Evolutionary conservation across 1,140 invertebrate species (phyloP), one percentile per base, ranked within the genome.

Genomic region (Reticulitermes speratus): DNA sequence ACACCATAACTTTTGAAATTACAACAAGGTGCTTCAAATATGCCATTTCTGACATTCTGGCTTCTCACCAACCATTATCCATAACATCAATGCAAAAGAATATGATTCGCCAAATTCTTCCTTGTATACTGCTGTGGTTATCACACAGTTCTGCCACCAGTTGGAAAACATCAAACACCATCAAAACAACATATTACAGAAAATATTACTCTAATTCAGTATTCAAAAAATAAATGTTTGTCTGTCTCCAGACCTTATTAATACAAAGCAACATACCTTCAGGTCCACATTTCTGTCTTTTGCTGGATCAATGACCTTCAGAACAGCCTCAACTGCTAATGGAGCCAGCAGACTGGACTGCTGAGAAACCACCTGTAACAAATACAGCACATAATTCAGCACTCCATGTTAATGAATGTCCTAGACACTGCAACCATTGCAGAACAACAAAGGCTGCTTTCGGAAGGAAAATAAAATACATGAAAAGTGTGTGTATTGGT

Each of bases 301-400:
- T n/a, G 90, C 89, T 55, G 94, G 94, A 90, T 95, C 94, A 86
- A 95, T 93, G 88, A 99, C 96, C 91, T 96, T 96, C 83, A 99
- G 93, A 65, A 99, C 98, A 87, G 99, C 98, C 91, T 99, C 96
- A 0, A 99, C 99, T 88, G 99, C 98, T 89, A 99, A 95, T 38
- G 99, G 98, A 38, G 98, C 98, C 87, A 99, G 91, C 82, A 98
- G 93, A 90, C 95, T 97, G 8, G 98, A 98, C 90, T 99, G 97
- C 92, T 99, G 98, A 2, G 97, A 99, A 0, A 99, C 99, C 84
- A 99, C 95, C 94, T 95, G 86, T 30, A 82, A n/a, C 55, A 75
- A 21, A 5, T 55, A 55, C 19, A 21, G 14, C 14, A 55, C 19
- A 19, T 19, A 14, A 55, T 21, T 55, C 52, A 55, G 52, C 19